These are phyloP conservation scores for Spicauda simplicius DNA, from an alignment of 2,888 invertebrate genomes.

Conservation along the genomic window DNA sequence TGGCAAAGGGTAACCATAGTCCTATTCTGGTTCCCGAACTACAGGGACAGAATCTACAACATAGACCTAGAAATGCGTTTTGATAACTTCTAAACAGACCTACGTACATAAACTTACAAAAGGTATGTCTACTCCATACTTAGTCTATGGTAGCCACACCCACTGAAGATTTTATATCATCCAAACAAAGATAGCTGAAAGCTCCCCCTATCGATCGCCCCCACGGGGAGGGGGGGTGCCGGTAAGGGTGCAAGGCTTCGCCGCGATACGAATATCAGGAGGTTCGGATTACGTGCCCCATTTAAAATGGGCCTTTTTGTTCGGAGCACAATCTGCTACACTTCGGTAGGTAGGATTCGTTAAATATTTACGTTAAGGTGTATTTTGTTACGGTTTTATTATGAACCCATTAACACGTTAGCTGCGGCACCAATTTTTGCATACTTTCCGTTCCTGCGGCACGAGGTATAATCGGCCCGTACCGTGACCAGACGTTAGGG, in stretches of 20 bases:
- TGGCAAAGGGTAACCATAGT: no score
- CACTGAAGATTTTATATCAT: slow-evolving; percentile 76
- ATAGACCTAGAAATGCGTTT: no score
- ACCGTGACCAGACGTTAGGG: no score
- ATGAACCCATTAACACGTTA: neutral
- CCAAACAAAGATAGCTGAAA: slow-evolving; percentile 71
- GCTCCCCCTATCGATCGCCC: slow-evolving; percentile 53
- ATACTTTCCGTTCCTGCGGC: no score
- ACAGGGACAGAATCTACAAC: no score
- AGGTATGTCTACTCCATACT: neutral
- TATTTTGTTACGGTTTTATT: neutral
- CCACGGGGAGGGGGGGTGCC: slow-evolving; percentile 39
- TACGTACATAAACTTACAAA: no score
- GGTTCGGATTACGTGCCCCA: slow-evolving; percentile 52
- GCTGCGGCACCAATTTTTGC: no score
- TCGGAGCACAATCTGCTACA: neutral
- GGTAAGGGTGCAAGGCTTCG: slow-evolving; percentile 55
- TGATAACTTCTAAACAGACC: no score
- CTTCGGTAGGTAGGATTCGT: slow-evolving; percentile 1
- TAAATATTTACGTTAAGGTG: neutral
- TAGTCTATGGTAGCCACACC: slow-evolving; percentile 57
- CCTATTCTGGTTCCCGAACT: no score
- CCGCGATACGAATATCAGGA: slow-evolving; percentile 53
- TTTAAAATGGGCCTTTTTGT: slow-evolving; percentile 43
- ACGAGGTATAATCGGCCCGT: no score